Conservation (phyloP, 1,140 invertebrate species). For the Pogonus chalceus region DNA sequence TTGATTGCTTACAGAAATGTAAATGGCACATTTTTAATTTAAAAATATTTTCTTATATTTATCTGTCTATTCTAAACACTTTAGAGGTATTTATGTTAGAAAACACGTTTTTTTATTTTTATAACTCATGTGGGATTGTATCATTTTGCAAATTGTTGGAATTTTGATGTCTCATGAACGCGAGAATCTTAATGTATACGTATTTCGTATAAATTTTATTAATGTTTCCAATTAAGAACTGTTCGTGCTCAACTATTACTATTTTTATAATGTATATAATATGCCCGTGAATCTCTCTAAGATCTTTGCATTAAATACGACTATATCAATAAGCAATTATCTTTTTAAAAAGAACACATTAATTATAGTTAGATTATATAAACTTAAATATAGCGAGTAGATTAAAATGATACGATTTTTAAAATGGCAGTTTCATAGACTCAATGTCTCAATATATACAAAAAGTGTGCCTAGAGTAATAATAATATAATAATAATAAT, state of each 20-base stretch:
- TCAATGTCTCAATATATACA: background rate
- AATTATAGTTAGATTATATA: background rate
- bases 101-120: slow-evolving; percentile 1
- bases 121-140: background rate
- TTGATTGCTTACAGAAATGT: background rate
- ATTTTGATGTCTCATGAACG: too few species aligned
- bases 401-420: background rate
- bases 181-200: too few species aligned
- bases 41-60: background rate
- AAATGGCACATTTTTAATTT: slow-evolving; percentile 2
- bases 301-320: background rate
- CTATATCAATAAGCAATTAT: slow-evolving; percentile 1
- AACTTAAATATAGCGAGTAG: background rate
- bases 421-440: background rate
- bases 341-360: background rate
- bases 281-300: background rate
- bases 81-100: slow-evolving; percentile 4
- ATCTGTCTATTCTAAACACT: slow-evolving; percentile 7
- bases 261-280: background rate
- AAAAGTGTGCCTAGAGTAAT: background rate
- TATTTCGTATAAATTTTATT: background rate
- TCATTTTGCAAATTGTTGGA: background rate
- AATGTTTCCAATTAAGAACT: background rate
- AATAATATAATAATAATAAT: background rate
- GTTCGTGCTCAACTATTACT: background rate